phyloP scores from a whole-genome alignment of 2,113 vertebrate genomes.

The Pelecanus crispus region DNA sequence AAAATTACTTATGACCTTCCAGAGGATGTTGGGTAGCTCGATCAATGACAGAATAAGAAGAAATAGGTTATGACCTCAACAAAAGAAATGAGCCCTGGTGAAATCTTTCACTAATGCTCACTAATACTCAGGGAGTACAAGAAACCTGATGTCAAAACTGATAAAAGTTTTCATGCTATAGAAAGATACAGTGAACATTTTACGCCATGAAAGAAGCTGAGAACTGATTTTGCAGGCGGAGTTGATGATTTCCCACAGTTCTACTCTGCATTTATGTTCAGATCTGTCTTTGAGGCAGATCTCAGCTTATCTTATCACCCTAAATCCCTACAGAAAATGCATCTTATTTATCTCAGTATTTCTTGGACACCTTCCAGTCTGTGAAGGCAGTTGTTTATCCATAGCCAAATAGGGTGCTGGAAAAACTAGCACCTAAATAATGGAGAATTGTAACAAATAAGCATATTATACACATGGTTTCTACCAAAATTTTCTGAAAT shows the following conservation, averaged over 20 bases:
- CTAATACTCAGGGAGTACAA: neutral
- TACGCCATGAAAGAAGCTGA: neutral
- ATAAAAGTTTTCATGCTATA: neutral
- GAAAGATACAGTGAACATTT: neutral
- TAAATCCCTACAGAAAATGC: neutral
- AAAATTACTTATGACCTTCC: neutral
- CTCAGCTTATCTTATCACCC: neutral
- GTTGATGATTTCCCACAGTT: neutral
- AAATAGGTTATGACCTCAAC: conserved; percentile 6
- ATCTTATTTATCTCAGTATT: neutral
- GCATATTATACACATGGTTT: neutral
- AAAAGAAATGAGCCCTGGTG: neutral
- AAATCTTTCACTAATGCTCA: conserved; percentile 31
- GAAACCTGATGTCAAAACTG: conserved; percentile 7
- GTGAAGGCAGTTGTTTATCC: neutral
- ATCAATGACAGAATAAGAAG: conserved; percentile 24
- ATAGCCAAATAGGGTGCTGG: neutral
- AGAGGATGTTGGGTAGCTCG: neutral
- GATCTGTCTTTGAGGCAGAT: neutral
- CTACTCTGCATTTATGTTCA: neutral
- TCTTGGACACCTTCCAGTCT: neutral
- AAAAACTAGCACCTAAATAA: neutral
- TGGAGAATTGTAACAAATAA: neutral
- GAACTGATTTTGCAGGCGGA: neutral
- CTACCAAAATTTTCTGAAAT: neutral